Evolutionary conservation across 2,888 invertebrate genomes (phyloP).

Genomic region (Polymixis lichenea): DNA sequence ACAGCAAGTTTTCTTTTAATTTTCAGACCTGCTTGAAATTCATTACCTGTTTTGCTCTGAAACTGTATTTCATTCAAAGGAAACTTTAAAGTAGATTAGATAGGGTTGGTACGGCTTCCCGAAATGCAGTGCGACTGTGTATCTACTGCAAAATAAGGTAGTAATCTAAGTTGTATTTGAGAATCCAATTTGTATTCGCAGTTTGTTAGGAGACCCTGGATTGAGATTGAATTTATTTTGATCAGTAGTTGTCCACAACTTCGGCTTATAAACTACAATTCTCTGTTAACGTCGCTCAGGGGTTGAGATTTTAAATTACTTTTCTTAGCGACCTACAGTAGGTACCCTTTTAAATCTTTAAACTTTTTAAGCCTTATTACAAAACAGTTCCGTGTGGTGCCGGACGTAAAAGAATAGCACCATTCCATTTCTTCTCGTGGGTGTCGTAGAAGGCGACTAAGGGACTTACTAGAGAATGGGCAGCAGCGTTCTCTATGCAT

Average conservation of each 20-base stretch:
- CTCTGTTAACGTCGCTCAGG: neutral
- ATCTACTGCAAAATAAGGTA: neutral
- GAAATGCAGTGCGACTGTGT: constrained; percentile 13
- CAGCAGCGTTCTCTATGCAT: no score
- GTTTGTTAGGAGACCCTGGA: neutral
- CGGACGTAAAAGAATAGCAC: no score
- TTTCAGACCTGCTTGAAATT: constrained; percentile 34
- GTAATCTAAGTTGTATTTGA: constrained; percentile 12
- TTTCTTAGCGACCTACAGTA: neutral
- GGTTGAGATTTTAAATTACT: neutral
- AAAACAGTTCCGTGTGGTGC: no score
- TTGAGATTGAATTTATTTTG: constrained; percentile 16
- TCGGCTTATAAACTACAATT: neutral
- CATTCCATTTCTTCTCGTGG: no score
- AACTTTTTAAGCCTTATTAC: neutral
- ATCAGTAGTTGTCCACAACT: neutral
- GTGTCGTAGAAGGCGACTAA: no score
- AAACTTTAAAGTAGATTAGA: constrained; percentile 14
- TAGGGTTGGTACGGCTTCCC: neutral
- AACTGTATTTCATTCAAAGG: constrained; percentile 19
- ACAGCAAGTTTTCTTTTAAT: constrained; percentile 22
- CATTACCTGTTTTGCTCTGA: constrained; percentile 15
- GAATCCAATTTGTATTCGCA: constrained; percentile 29
- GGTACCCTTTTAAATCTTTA: neutral
- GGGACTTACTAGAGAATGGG: no score